Evolutionary conservation across 1,140 invertebrate genomes (phyloP), one percentile per base, ranked within the genome.

Genomic region (Drosophila tani): DNA sequence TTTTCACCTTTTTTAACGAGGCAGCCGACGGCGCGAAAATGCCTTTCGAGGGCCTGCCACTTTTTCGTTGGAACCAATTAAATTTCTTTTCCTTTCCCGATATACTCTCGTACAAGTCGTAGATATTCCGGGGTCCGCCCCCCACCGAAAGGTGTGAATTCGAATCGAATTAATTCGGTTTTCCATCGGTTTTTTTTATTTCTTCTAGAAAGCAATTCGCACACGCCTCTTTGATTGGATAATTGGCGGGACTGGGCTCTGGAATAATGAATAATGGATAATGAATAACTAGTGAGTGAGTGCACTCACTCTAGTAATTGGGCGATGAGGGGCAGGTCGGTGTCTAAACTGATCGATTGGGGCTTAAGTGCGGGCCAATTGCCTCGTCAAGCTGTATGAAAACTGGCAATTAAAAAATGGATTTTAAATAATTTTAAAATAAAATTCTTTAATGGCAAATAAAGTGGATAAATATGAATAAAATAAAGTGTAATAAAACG

Each of bases 1-100:
- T 86, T 80, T 87, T 79, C 75, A 81, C 75, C 71, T 77, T 71
- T 55, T 81, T 76, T 77, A 81, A 84, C 76, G 71, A 76, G 60
- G 56, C 57, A 56, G 24, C 38, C 49, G 68, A 56, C 40, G 66
- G 41, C 59, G 60, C 62, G 67, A 67, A 85, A 80, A 81, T 73
- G 73, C 59, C 51, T 58, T 32, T 55, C 24, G 8, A 75, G 43
- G 35, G 70, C 15, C 60, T 71, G 24, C 45, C 17, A 32, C 66
- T 38, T 66, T 27, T 77, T 77, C 75, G 56, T 46, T 51, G 75
- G 41, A 79, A 79, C 75, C 75, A 79, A 79, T 79, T 79, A 79
- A 79, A 75, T 75, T 75, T 75, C 32, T 46, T 43, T 40, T 11
- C 27, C 7, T 38, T 12, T 15, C 43, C 29, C 15, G 12, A 51